A percentile compares a stretch with the other conserved stretches of the same genome.
phyloP scores from a whole-genome alignment of 92 coral and sea anemone genomes.

The Porites lobata region DNA sequence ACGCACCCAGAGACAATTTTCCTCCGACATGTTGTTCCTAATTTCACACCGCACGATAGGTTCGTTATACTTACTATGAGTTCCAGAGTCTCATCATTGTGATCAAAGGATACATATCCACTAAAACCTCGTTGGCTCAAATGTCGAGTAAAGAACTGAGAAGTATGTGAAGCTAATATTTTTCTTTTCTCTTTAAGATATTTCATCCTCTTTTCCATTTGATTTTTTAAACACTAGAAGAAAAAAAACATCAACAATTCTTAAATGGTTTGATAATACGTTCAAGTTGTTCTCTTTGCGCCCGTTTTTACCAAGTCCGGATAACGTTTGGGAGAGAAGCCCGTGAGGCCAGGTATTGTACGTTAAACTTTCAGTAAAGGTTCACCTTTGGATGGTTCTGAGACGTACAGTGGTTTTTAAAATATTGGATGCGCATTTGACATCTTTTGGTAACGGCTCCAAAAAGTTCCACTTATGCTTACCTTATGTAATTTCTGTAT shows the following conservation, averaged over 20 bases:
- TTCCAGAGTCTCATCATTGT: constrained; percentile 23
- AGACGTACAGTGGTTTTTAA: too few species aligned
- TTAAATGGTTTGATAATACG: background rate
- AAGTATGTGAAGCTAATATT: constrained; percentile 12
- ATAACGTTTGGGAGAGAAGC: too few species aligned
- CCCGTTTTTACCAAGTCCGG: too few species aligned
- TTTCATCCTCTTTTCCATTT: constrained; percentile 11
- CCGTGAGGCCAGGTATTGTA: too few species aligned
- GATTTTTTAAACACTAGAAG: constrained; percentile 3
- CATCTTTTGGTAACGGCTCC: too few species aligned
- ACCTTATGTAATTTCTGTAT: constrained; percentile 29
- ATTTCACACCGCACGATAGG: too few species aligned
- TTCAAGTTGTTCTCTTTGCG: too few species aligned
- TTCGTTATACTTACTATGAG: constrained; percentile 40
- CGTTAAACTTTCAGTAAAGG: too few species aligned
- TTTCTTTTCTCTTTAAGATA: constrained; percentile 5
- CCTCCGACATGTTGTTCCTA: too few species aligned
- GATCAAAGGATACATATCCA: constrained; percentile 42
- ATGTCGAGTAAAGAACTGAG: constrained; percentile 28
- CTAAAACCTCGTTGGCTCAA: constrained; percentile 37
- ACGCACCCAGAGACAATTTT: too few species aligned
- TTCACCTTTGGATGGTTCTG: too few species aligned
- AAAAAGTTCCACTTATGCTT: background rate
- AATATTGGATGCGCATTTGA: too few species aligned
- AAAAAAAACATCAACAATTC: background rate